phyloP scores from a whole-genome alignment of 2,113 vertebrate genomes.

The Microtus oregoni region DNA sequence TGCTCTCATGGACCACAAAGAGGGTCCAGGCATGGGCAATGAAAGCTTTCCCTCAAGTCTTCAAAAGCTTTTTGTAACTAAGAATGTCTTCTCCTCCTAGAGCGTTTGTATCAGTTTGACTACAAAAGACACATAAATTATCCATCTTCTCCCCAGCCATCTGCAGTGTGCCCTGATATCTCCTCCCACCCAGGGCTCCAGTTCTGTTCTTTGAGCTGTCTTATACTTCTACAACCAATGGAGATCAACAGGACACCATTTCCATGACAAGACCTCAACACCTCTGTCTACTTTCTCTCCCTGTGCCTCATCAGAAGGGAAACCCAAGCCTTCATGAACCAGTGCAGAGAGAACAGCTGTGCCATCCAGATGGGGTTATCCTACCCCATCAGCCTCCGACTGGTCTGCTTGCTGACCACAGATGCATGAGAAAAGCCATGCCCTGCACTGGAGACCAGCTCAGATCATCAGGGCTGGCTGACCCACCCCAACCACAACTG shows the following conservation, averaged over 20 bases:
- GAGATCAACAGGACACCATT: background rate
- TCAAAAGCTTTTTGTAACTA: background rate
- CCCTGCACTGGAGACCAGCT: background rate
- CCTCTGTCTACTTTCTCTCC: background rate
- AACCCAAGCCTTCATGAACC: background rate
- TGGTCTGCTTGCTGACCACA: background rate
- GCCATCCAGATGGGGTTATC: background rate
- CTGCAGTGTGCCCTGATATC: background rate
- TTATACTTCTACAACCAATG: background rate
- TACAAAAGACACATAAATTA: background rate
- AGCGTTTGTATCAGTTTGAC: background rate
- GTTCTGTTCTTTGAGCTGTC: conserved; percentile 5
- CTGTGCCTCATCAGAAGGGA: background rate
- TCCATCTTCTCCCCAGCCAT: background rate
- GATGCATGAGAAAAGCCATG: background rate
- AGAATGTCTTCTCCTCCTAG: background rate
- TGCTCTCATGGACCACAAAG: background rate
- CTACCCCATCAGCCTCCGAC: background rate
- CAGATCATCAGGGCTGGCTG: background rate
- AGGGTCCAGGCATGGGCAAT: background rate
- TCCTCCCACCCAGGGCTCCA: background rate
- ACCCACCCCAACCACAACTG: background rate
- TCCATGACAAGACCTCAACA: background rate
- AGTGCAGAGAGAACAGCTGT: background rate
- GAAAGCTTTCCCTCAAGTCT: background rate